Evolutionary conservation across 1,140 invertebrate species (phyloP).

Genomic region (Dryas iulia): DNA sequence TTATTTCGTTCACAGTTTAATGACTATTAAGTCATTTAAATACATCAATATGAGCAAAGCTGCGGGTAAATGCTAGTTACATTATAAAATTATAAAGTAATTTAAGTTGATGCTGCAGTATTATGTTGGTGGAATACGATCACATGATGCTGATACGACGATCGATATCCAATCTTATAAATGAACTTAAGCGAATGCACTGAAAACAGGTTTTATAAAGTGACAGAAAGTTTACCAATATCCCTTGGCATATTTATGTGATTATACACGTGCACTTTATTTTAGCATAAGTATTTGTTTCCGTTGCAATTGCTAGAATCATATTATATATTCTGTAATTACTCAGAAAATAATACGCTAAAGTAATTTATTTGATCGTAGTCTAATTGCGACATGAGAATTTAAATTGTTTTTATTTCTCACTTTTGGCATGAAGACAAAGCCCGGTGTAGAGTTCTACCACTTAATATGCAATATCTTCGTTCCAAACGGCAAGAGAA

Average conservation of each 20-base stretch:
- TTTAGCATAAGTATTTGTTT: not conserved
- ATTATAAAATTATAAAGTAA: not conserved
- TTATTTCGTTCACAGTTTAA: too few relatives aligned
- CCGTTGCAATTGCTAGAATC: not conserved
- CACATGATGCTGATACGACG: not conserved
- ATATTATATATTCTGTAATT: not conserved
- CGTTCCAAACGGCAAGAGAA: too few relatives aligned
- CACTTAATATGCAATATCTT: too few relatives aligned
- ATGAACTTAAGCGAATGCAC: not conserved
- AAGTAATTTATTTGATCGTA: too few relatives aligned
- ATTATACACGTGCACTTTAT: not conserved
- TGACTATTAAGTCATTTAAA: too few relatives aligned
- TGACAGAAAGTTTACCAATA: not conserved
- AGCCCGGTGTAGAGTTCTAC: too few relatives aligned
- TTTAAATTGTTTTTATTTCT: too few relatives aligned
- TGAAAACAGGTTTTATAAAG: not conserved
- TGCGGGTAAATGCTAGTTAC: too few relatives aligned
- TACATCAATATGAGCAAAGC: too few relatives aligned
- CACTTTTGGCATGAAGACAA: too few relatives aligned
- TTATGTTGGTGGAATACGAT: not conserved
- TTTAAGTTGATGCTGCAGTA: not conserved
- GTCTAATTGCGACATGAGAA: too few relatives aligned
- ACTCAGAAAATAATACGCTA: not conserved
- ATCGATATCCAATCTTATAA: not conserved
- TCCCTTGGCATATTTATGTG: not conserved